Percentiles rank a stretch among this genome's conserved stretches.
These are phyloP conservation scores for Ctenicera cuprea DNA, from an alignment of 2,888 invertebrate species.

Conservation along the genomic window DNA sequence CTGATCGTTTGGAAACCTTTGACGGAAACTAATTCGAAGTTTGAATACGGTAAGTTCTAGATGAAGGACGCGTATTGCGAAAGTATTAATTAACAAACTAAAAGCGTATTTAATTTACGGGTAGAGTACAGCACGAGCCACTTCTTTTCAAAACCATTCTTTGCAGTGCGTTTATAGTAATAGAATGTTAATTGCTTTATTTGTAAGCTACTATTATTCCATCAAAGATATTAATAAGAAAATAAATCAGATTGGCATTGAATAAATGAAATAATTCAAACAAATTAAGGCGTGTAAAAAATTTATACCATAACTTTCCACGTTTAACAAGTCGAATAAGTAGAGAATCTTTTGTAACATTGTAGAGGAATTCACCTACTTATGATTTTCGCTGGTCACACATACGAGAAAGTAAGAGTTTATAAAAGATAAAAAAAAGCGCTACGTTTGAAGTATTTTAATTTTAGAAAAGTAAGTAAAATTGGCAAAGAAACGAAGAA, in stretches of 20 bases:
- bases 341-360: not conserved
- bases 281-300: slow-evolving; percentile 12
- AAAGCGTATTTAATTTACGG: slow-evolving; percentile 19
- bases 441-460: slow-evolving; percentile 29
- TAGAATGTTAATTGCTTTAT: slow-evolving; percentile 28
- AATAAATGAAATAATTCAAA: slow-evolving; percentile 5
- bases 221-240: slow-evolving; percentile 14
- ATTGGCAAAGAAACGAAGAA: slow-evolving; percentile 22
- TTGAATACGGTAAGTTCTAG: slow-evolving; percentile 21
- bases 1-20: not conserved
- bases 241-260: slow-evolving; percentile 28
- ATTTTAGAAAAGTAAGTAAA: slow-evolving; percentile 26
- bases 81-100: slow-evolving; percentile 27
- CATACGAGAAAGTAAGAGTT: slow-evolving; percentile 11
- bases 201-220: slow-evolving; percentile 12
- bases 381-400: slow-evolving; percentile 4
- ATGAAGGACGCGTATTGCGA: slow-evolving; percentile 21
- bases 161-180: not conserved
- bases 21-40: not conserved
- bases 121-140: slow-evolving; percentile 14
- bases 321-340: not conserved
- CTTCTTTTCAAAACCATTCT: not conserved
- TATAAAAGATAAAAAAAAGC: not conserved
- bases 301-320: not conserved
- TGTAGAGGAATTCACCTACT: not conserved